Base-by-base conservation (phyloP, 2,888 invertebrate species). In the Colostygia pectinataria region DNA sequence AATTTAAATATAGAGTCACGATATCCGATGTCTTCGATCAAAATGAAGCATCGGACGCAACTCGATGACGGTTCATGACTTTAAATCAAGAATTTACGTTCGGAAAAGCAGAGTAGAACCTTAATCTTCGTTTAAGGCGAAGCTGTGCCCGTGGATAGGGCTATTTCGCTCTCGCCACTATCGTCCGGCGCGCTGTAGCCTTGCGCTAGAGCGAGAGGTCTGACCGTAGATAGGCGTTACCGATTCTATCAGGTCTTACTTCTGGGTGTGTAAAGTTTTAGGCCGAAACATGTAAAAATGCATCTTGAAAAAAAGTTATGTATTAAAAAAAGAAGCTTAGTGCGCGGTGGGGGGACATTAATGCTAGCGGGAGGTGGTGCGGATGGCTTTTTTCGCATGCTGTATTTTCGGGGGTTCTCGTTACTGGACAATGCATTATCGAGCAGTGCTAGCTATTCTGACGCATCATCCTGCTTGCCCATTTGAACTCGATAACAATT, bases 301-400 rank as follows among this genome's bases (percentile, higher is more conserved):
- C 89, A 90, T 89, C 89, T 90, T 90, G 88, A 88, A 90, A 90
- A 90, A 90, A 90, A 90, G 90, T 90, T 90, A 90, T 90, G 90
- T 89, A 89, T 90, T 89, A 85, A 90, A 90, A 90, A 90, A 90
- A 89, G 89, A 89, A 86, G 82, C 82, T 87, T 86, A 87, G 89
- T 88, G 83, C 87, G 86, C 83, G 82, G 85, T 77, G 79, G 89
- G 85, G 87, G 85, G 85, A 79, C 83, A 84, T 85, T 87, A 87
- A 83, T 80, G 82, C 77, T 64, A 63, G 74, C 73, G 85, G 87
- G 87, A 76, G 88, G 88, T 78, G 83, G 87, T 64, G 80, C 69
- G 83, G 80, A 82, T 77, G 79, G 80, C 80, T 85, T 89, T 90
- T 89, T 88, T 89, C 88, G 84, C 85, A 77, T 83, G 85, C 87